Percentiles rank a stretch among this genome's conserved stretches.
phyloP scores from a whole-genome alignment of 2,888 invertebrate species.

The Stenotaenia linearis region DNA sequence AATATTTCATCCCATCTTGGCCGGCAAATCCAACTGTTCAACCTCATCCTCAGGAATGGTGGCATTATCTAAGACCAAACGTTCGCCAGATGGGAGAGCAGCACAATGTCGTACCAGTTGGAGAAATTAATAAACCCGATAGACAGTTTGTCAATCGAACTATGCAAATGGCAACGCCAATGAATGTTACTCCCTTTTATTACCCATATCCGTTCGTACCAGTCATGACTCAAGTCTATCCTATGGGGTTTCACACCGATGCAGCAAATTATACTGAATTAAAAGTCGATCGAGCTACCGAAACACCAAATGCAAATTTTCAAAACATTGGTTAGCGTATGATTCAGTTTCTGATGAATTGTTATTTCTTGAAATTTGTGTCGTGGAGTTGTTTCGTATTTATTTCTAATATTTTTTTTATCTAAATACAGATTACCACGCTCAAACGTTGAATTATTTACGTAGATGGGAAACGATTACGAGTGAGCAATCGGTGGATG shows the following conservation, averaged over 20 bases:
- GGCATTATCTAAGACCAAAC: neutral
- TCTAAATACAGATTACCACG: neutral
- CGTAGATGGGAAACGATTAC: constrained; percentile 19
- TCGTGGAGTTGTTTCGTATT: neutral
- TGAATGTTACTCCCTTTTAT: neutral
- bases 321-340: neutral
- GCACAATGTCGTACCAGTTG: neutral
- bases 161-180: neutral
- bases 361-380: neutral
- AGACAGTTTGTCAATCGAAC: neutral
- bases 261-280: neutral
- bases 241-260: neutral
- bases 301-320: neutral
- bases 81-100: neutral
- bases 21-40: neutral
- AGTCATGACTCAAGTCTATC: neutral
- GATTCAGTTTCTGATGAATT: neutral
- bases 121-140: neutral
- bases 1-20: neutral
- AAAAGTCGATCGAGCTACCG: neutral
- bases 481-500: neutral
- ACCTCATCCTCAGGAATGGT: neutral
- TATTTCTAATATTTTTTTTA: neutral
- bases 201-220: neutral
- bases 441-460: neutral